Percentiles rank a stretch among this genome's conserved stretches.
These are phyloP conservation scores for Parascotia fuliginaria DNA, from an alignment of 2,888 invertebrate genomes.

Conservation along the genomic window DNA sequence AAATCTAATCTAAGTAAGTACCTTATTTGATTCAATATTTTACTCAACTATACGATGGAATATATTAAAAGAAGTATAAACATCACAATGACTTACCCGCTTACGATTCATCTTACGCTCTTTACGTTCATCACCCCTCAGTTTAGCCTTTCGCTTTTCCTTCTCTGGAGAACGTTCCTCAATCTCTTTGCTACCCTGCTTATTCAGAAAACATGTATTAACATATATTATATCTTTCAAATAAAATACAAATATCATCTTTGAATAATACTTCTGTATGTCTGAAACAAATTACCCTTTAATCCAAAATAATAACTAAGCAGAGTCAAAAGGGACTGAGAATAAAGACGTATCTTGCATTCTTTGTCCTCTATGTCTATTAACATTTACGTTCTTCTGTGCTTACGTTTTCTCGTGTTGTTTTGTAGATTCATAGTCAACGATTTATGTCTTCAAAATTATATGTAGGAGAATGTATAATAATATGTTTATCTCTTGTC, in stretches of 20 bases:
- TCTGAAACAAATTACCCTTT: constrained; percentile 11
- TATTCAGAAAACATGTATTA: constrained; percentile 63
- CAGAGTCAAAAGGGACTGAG: constrained; percentile 66
- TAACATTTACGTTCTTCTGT: background rate
- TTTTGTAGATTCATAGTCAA: too few relatives aligned
- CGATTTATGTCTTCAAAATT: too few relatives aligned
- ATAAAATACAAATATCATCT: background rate
- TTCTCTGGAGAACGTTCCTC: constrained; percentile 88
- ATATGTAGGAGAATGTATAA: too few relatives aligned
- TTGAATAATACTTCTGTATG: constrained; percentile 9
- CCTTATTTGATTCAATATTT: too few relatives aligned
- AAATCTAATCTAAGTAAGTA: too few relatives aligned
- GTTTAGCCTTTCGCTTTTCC: constrained; percentile 90
- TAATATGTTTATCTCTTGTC: too few relatives aligned
- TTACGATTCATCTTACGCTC: constrained; percentile 93
- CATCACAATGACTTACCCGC: constrained; percentile 83
- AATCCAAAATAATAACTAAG: constrained; percentile 14
- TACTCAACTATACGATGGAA: background rate
- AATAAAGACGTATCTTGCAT: constrained; percentile 52
- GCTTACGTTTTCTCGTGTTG: too few relatives aligned
- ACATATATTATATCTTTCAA: constrained; percentile 7
- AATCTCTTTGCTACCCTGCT: constrained; percentile 86
- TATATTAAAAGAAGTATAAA: background rate
- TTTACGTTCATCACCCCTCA: constrained; percentile 86
- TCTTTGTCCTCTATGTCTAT: background rate